These are phyloP conservation scores for Cnemophilus loriae DNA, from an alignment of 2,113 vertebrate species.

Conservation along the genomic window DNA sequence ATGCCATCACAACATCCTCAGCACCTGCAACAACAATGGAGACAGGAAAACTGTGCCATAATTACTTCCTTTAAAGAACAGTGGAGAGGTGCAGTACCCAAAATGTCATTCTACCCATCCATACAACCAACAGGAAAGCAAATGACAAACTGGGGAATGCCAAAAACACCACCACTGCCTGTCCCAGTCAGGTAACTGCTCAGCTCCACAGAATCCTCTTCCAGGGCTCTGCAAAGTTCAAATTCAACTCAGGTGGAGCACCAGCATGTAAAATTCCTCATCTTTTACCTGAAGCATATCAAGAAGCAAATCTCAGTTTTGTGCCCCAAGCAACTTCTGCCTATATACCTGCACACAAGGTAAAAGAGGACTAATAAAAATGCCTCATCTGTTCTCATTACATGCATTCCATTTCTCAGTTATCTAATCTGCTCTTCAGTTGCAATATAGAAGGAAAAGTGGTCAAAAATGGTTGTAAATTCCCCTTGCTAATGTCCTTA, in stretches of 20 bases:
- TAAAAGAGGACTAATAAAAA: not conserved
- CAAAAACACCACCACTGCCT: not conserved
- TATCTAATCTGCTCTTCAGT: not conserved
- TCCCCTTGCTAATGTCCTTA: not conserved
- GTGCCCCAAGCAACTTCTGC: not conserved
- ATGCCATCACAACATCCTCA: conserved; percentile 98
- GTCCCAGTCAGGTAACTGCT: not conserved
- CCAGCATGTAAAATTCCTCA: not conserved
- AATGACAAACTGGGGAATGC: not conserved
- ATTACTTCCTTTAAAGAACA: not conserved
- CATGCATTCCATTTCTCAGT: not conserved
- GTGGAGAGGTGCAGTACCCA: not conserved
- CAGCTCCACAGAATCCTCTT: not conserved
- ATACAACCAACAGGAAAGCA: not conserved
- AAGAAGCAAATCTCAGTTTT: not conserved
- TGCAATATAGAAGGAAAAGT: not conserved
- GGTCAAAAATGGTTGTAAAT: not conserved
- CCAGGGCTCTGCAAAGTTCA: not conserved
- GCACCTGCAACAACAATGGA: conserved; percentile 77
- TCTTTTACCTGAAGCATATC: not conserved
- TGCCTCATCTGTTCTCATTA: not conserved
- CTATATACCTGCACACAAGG: not conserved
- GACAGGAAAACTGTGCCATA: not conserved
- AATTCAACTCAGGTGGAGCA: not conserved
- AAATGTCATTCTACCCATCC: not conserved